phyloP scores from a whole-genome alignment of 2,888 invertebrate genomes.

The Monochamus alternatus region DNA sequence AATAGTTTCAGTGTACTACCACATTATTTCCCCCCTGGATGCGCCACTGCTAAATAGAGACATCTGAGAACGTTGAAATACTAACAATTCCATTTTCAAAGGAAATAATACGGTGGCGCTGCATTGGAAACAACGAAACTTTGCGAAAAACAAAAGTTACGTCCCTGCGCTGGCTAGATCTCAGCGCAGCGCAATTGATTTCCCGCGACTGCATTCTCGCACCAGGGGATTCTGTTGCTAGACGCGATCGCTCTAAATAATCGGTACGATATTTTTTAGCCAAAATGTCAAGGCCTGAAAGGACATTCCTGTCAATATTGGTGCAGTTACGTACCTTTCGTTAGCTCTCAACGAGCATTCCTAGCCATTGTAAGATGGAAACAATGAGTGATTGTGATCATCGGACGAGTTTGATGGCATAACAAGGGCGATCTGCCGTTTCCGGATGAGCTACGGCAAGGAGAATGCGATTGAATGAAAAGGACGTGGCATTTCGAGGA shows the following conservation, averaged over 20 bases:
- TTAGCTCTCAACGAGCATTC: neutral
- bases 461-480: neutral
- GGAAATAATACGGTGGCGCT: too few species aligned
- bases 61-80: too few species aligned
- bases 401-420: neutral
- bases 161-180: neutral
- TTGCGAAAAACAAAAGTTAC: neutral
- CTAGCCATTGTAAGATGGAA: neutral
- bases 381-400: neutral
- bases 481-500: too few species aligned
- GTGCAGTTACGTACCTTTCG: neutral
- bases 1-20: neutral
- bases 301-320: slow-evolving; percentile 8
- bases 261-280: slow-evolving; percentile 14
- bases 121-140: too few species aligned
- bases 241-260: neutral
- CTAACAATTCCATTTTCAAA: too few species aligned
- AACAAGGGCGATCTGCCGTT: neutral
- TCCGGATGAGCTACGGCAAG: neutral
- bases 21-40: too few species aligned
- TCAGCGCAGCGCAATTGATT: neutral
- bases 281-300: slow-evolving; percentile 24
- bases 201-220: neutral
- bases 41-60: too few species aligned
- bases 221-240: neutral